Percentiles rank a stretch among this genome's conserved stretches.
Evolutionary conservation across 2,888 invertebrate species (phyloP).

Genomic region (Lobophora halterata): DNA sequence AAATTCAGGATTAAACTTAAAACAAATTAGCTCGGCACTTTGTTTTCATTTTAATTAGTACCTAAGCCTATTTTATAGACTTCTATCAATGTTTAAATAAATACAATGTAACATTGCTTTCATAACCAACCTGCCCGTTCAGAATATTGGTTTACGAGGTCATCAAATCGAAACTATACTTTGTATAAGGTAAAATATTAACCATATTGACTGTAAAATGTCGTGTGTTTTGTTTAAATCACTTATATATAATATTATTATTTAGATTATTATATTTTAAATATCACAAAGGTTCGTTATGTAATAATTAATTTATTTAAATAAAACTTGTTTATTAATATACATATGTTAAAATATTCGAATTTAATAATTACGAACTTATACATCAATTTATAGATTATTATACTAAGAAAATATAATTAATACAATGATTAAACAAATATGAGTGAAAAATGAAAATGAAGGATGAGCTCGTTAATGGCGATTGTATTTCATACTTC

Average conservation of each 20-base stretch:
- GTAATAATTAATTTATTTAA: conserved; percentile 65
- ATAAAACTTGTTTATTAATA: conserved; percentile 81
- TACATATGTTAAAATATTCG: conserved; percentile 82
- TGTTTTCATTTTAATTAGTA: no score
- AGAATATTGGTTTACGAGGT: conserved; percentile 4
- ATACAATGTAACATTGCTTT: no score
- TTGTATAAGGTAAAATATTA: conserved; percentile 32
- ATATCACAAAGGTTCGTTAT: conserved; percentile 59
- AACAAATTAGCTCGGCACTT: no score
- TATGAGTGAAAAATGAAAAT: conserved; percentile 73
- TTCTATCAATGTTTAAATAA: no score
- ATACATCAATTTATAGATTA: conserved; percentile 81
- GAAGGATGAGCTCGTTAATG: conserved; percentile 74
- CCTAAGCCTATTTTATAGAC: no score
- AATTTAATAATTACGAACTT: conserved; percentile 82
- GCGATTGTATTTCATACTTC: conserved; percentile 79
- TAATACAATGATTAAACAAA: conserved; percentile 80
- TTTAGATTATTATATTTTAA: conserved; percentile 62
- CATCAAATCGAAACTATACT: conserved; percentile 3
- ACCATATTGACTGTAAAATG: conserved; percentile 10
- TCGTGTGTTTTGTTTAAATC: conserved; percentile 12
- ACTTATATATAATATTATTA: conserved; percentile 37
- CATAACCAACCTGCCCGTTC: background rate
- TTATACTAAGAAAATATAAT: conserved; percentile 81
- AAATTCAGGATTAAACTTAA: no score